A percentile compares a stretch with the other conserved stretches of the same genome.
Evolutionary conservation across 2,888 invertebrate genomes (phyloP).

Genomic region (Amphipoea lucens): DNA sequence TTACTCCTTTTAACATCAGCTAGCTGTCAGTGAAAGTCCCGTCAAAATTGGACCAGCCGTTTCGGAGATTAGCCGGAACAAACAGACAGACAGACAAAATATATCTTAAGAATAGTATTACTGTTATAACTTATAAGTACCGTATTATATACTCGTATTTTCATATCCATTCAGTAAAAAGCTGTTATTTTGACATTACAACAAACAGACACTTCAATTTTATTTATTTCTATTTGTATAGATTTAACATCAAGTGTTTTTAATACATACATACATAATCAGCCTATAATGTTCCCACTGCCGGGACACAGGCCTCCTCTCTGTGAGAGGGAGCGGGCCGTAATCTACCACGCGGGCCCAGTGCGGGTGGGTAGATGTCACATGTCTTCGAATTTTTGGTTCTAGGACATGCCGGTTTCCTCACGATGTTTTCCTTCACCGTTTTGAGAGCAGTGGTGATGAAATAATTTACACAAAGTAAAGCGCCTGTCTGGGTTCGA

Average conservation of each 20-base stretch:
- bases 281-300: too few relatives aligned
- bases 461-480: too few relatives aligned
- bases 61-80: neutral
- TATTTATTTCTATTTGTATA: neutral
- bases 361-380: too few relatives aligned
- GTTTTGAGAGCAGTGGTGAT: too few relatives aligned
- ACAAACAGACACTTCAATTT: neutral
- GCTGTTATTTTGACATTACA: neutral
- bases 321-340: too few relatives aligned
- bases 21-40: neutral
- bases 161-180: neutral
- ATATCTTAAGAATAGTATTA: neutral
- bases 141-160: neutral
- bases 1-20: neutral
- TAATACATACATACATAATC: too few relatives aligned
- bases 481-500: too few relatives aligned
- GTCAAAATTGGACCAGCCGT: neutral
- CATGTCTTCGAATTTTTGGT: too few relatives aligned
- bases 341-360: too few relatives aligned
- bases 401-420: too few relatives aligned
- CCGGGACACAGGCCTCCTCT: too few relatives aligned
- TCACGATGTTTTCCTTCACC: too few relatives aligned
- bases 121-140: neutral
- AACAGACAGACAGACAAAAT: neutral
- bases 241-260: neutral